phyloP scores from a whole-genome alignment of 2,113 vertebrate species.

The Gymnarchus niloticus region DNA sequence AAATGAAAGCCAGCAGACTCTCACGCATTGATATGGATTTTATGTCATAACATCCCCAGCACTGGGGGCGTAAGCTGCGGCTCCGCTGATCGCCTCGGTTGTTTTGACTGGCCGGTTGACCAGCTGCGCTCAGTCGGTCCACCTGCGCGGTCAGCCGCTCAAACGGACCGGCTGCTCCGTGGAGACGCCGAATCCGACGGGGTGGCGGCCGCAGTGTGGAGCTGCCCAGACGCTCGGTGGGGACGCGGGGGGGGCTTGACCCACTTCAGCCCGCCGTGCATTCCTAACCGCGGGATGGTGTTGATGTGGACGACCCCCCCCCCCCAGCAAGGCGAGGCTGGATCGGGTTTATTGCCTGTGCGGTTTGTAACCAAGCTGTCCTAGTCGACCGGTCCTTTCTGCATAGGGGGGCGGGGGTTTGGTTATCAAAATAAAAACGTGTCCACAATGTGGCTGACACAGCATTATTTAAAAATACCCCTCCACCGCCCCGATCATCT shows the following conservation, averaged over 20 bases:
- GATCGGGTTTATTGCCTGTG: not conserved
- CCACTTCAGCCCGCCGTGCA: not conserved
- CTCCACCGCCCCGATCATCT: conserved; percentile 16
- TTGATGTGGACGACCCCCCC: not conserved
- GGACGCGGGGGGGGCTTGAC: not conserved
- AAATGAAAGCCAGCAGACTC: not conserved
- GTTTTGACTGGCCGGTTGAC: not conserved
- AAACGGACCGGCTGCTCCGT: not conserved
- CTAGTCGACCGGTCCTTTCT: not conserved
- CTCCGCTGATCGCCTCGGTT: not conserved
- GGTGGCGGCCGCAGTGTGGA: not conserved
- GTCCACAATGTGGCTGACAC: conserved; percentile 24
- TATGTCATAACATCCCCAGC: not conserved
- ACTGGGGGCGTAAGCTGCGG: not conserved
- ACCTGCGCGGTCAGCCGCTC: not conserved
- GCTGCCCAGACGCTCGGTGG: not conserved
- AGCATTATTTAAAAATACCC: conserved; percentile 35
- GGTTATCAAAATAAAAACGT: conserved; percentile 21
- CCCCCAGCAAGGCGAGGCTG: not conserved
- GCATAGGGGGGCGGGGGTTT: not conserved
- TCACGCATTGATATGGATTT: not conserved
- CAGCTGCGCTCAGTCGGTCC: not conserved
- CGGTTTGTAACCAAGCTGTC: not conserved
- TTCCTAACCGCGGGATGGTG: not conserved
- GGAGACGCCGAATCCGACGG: not conserved